Evolutionary conservation across 2,888 invertebrate genomes (phyloP).

Genomic region (Nemoura dubitans): DNA sequence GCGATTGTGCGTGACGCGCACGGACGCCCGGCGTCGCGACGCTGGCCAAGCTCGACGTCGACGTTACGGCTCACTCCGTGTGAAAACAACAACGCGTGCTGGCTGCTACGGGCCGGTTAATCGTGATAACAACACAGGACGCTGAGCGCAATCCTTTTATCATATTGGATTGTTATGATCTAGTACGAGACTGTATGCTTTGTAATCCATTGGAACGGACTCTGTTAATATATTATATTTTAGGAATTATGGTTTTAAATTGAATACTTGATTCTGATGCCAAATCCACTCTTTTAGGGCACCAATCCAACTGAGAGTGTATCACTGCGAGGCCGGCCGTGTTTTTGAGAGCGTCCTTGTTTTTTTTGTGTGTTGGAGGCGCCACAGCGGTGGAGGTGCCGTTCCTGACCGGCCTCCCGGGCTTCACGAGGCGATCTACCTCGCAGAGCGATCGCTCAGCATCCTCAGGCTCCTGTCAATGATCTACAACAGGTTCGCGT

Average conservation of each 20-base stretch:
- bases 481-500: constrained; percentile 8
- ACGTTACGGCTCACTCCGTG: not conserved
- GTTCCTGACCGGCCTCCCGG: not conserved
- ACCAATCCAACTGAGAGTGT: constrained; percentile 30
- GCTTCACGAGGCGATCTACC: not conserved
- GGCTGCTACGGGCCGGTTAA: not conserved
- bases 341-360: constrained; percentile 12
- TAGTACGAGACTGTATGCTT: not conserved
- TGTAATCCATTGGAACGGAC: not conserved
- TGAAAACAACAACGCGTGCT: not conserved
- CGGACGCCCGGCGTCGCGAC: not conserved
- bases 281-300: constrained; percentile 38
- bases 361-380: not conserved
- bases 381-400: not conserved
- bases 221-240: constrained; percentile 12
- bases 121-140: not conserved
- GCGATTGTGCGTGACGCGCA: constrained; percentile 7
- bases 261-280: constrained; percentile 29
- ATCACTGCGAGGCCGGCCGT: constrained; percentile 9
- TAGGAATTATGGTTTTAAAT: constrained; percentile 35
- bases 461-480: constrained; percentile 44
- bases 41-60: not conserved
- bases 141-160: not conserved
- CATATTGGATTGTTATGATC: not conserved
- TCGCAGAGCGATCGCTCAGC: constrained; percentile 46